Base-by-base conservation (phyloP, 2,797 vertebrate genomes). In the Pangasius krempfi region DNA sequence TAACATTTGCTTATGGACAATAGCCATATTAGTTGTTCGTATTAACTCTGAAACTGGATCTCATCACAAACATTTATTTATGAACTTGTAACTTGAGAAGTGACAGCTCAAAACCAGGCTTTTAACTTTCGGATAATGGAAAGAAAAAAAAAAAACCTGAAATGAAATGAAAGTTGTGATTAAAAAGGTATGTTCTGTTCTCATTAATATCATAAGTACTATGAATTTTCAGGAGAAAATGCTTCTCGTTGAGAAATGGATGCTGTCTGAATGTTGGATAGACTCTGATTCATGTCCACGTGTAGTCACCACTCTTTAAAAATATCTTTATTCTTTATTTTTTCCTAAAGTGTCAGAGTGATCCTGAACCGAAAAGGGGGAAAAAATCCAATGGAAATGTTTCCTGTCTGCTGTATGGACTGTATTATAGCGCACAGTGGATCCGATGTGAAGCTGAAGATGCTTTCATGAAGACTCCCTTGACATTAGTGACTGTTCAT, bases 81-180 rank as follows among this genome's bases (percentile, higher is more conserved):
- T 84, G 70, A 89, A 89, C 58, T 64, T 52, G 84, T 60, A 75
- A 86, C n/a, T 83, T 8, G 18, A 87, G 85, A 83, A 75, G 66
- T 25, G 88, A 72, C 62, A 72, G 72, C 25, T 56, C 3, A 44
- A 33, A 50, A 60, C 66, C 13, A 16, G 25, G 3, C 20, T 52
- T 47, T 52, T 22, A 47, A 25, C 10, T 40, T 50, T 37, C 4
- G 5, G 4, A 30, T 18, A 30, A 78, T 14, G n/a, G 14, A 8
- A 0, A 6, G 8, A 16, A 4, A 13, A 44, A 4, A 75, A 13
- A 47, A 18, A 54, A 78, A 5, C 25, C 13, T 37, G 20, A 25
- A 30, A 52, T 52, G 27, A 52, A 30, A 30, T 60, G 20, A 40
- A 40, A 40, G 56, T 25, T 22, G 58, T 56, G 20, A 12, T 44